Conservation (phyloP, 37 sponge, comb jelly and placozoan species). For the Eunapius fragilis region DNA sequence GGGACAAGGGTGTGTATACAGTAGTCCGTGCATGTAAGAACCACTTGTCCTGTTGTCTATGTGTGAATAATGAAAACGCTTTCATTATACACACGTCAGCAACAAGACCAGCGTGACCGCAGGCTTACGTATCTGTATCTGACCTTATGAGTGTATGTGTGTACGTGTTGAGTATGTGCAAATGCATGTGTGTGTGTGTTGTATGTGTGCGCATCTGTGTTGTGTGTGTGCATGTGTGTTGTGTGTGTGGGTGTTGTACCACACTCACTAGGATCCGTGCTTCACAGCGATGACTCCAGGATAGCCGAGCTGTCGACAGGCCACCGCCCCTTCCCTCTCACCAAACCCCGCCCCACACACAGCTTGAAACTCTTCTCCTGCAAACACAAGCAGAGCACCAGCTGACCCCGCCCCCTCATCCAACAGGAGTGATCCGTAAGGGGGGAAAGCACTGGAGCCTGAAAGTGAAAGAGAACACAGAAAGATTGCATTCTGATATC, state of each 20-base stretch:
- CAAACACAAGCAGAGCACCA: conserved; percentile 18
- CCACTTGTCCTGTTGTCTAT: no score
- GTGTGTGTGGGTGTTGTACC: neutral
- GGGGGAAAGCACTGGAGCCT: conserved; percentile 4
- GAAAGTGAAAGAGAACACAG: neutral
- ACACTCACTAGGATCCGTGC: conserved; percentile 18
- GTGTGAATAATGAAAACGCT: no score
- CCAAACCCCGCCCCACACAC: conserved; percentile 39
- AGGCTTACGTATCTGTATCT: no score
- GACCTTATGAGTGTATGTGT: no score
- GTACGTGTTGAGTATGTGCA: no score
- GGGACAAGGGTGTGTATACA: no score
- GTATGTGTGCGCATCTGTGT: no score
- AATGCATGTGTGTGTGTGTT: no score
- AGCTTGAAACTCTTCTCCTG: neutral
- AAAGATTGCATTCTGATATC: neutral
- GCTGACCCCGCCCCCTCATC: neutral
- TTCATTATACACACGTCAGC: no score
- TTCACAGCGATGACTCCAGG: neutral
- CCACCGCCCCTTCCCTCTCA: conserved; percentile 13
- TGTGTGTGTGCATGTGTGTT: no score
- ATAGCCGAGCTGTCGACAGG: conserved; percentile 58
- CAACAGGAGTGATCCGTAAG: conserved; percentile 38
- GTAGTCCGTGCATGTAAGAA: no score
- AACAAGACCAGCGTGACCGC: no score